Evolutionary conservation across 2,888 invertebrate genomes (phyloP), one percentile per base, ranked within the genome.

Genomic region (Muscina levida): DNA sequence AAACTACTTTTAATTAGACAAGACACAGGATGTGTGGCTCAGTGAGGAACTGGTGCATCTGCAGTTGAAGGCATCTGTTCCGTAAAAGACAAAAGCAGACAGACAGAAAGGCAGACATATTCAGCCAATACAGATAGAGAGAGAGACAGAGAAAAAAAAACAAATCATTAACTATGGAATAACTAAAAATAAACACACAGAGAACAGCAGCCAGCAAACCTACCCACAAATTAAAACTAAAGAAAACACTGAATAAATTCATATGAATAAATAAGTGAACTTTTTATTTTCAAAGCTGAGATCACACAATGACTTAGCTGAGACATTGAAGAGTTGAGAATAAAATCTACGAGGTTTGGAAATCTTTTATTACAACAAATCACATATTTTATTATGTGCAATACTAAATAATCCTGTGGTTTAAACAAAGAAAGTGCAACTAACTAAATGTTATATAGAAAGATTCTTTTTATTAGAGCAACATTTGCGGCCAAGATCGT

Each of bases 11-110:
- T 82, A 80, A 74, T 75, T 83, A 79, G 56, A 71, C 59, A 70
- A 72, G 72, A 71, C 4, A 31, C 71, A 78, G 82, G 84, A 84
- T 84, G 72, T 82, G 74, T 74, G 83, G 78, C 79, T 84, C 80
- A 80, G 66, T 84, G 71, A 82, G 70, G 79, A 84, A 82, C 71
- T 83, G 83, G 78, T 82, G 77, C 83, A 83, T 83, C 83, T 83
- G 84, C 77, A 19, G 3, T 62, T 71, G 62, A 72, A n/a, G 42
- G 11, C 26, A 8, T n/a, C n/a, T n/a, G n/a, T n/a, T n/a, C n/a
- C n/a, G n/a, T n/a, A n/a, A n/a, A n/a, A 31, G 4, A 31, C 31
- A 8, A 31, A 72, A 71, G 48, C 76, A 68, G 42, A 15, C 31
- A 66, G 42, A 59, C 26, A 37, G 22, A 46, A 46, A 46, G 15